These are phyloP conservation scores for Drosophila repletoides DNA, from an alignment of 1,140 invertebrate species.

Conservation along the genomic window DNA sequence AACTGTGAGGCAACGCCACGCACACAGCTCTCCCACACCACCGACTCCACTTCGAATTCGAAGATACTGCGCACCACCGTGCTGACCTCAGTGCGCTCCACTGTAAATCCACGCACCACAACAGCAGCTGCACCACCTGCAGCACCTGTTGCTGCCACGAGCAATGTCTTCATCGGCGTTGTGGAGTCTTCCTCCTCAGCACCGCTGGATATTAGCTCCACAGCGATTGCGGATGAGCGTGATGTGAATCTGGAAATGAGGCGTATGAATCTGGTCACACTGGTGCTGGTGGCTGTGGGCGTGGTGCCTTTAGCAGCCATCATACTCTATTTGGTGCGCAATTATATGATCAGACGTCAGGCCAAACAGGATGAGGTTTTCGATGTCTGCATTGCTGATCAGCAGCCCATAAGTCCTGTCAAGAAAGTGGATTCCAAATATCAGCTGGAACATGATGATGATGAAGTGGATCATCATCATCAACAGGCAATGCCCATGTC, in stretches of 20 bases:
- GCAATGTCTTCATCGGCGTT: constrained; percentile 46
- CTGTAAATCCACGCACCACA: constrained; percentile 61
- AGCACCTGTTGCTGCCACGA: neutral
- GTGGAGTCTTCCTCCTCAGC: constrained; percentile 54
- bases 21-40: constrained; percentile 42
- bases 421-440: constrained; percentile 78
- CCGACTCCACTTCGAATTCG: constrained; percentile 54
- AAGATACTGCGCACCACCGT: constrained; percentile 69
- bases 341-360: constrained; percentile 83
- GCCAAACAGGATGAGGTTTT: constrained; percentile 85
- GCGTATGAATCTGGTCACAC: constrained; percentile 84
- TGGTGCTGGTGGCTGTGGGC: constrained; percentile 85
- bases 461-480: constrained; percentile 83
- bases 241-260: constrained; percentile 84
- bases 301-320: constrained; percentile 85
- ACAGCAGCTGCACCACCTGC: constrained; percentile 16
- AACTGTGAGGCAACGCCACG: constrained; percentile 50
- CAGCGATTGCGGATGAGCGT: constrained; percentile 63
- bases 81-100: constrained; percentile 65
- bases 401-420: constrained; percentile 79
- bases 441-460: constrained; percentile 69
- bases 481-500: constrained; percentile 64
- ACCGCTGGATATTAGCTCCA: constrained; percentile 71
- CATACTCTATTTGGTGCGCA: constrained; percentile 84
- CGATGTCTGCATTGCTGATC: constrained; percentile 84